Evolutionary conservation across 2,113 vertebrate species (phyloP).

Genomic region (Gymnobelideus leadbeateri): DNA sequence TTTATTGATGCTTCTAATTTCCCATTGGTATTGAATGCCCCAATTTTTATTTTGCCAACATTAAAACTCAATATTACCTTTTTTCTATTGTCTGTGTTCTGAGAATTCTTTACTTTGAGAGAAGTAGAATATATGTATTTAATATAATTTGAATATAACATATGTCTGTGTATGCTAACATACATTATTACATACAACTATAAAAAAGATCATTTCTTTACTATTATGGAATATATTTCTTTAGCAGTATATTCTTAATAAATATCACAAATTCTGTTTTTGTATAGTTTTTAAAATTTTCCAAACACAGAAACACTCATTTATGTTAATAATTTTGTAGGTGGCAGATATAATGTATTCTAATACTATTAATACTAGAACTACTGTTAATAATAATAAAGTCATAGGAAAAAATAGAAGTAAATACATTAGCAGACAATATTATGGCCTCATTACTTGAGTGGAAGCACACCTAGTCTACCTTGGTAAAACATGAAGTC

Average conservation of each 20-base stretch:
- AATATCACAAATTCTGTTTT: neutral
- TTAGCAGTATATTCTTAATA: neutral
- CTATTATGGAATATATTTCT: neutral
- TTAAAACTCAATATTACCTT: neutral
- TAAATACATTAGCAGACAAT: neutral
- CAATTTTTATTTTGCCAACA: constrained; percentile 11
- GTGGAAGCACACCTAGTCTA: neutral
- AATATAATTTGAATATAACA: neutral
- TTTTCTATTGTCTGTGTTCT: neutral
- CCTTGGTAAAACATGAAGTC: neutral
- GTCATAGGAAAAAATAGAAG: neutral
- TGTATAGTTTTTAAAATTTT: neutral
- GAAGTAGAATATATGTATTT: constrained; percentile 12
- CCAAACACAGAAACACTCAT: neutral
- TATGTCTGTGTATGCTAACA: neutral
- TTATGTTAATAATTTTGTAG: neutral
- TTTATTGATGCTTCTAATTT: neutral
- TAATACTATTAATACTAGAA: neutral
- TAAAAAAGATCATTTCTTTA: neutral
- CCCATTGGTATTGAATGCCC: neutral
- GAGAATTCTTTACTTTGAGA: neutral
- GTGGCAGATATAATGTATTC: neutral
- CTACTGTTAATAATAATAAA: neutral
- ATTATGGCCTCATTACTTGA: neutral
- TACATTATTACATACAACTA: neutral